phyloP scores from a whole-genome alignment of 2,113 vertebrate species.

The Agapornis roseicollis region DNA sequence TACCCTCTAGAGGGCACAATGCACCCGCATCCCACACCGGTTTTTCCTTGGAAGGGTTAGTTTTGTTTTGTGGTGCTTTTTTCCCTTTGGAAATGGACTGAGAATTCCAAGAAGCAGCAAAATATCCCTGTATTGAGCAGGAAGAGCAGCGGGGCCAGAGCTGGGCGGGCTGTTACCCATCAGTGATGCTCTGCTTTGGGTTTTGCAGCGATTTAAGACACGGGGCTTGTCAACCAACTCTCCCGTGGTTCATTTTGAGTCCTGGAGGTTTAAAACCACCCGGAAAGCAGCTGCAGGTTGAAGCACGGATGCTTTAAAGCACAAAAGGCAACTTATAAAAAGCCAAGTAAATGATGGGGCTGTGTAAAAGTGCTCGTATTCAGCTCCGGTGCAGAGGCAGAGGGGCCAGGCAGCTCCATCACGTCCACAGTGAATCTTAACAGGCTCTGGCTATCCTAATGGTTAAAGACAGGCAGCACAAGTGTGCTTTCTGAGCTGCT shows the following conservation, averaged over 20 bases:
- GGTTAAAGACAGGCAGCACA: background rate
- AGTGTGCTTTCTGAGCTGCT: background rate
- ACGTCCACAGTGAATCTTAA: background rate
- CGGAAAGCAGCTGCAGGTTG: background rate
- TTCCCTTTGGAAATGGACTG: background rate
- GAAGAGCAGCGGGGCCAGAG: background rate
- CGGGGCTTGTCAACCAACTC: background rate
- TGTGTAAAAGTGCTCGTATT: rapidly evolving
- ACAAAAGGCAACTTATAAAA: background rate
- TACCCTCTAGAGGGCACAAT: conserved; percentile 65
- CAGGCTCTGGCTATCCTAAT: background rate
- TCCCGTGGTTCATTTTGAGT: background rate
- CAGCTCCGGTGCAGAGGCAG: rapidly evolving
- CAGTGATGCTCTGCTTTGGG: background rate
- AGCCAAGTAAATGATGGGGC: background rate
- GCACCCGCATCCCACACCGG: rapidly evolving
- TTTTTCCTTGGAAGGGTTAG: background rate
- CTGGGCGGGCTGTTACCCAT: background rate
- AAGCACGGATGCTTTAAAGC: background rate
- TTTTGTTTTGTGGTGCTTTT: background rate
- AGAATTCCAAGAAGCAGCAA: background rate
- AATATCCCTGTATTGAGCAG: background rate
- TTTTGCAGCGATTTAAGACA: background rate
- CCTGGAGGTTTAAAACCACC: background rate
- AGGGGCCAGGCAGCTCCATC: background rate